Evolutionary conservation across 2,888 invertebrate genomes (phyloP).

Genomic region (Folsomia manolachei): DNA sequence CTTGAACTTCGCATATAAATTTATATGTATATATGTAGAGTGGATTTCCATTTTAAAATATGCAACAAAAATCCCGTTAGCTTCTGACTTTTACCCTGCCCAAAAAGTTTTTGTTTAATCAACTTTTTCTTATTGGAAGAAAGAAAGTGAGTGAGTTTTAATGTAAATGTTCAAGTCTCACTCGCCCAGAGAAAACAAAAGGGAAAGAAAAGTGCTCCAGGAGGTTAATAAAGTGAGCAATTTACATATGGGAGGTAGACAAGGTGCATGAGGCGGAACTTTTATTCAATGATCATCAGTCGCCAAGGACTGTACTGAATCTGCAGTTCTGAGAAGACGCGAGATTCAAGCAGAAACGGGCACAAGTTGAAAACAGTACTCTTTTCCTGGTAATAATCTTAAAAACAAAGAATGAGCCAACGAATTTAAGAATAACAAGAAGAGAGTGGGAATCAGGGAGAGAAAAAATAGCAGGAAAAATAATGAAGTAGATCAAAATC

Average conservation of each 20-base stretch:
- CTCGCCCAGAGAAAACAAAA: background rate
- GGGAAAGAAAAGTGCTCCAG: background rate
- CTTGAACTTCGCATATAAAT: too few relatives aligned
- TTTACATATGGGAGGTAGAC: background rate
- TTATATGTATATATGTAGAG: too few relatives aligned
- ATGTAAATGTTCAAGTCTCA: background rate
- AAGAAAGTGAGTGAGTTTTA: background rate
- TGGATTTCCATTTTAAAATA: background rate
- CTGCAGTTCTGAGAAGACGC: background rate
- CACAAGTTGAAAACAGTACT: background rate
- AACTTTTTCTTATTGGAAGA: background rate
- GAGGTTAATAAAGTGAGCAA: background rate
- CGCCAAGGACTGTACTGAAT: background rate
- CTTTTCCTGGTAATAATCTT: background rate
- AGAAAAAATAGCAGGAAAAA: constrained; percentile 38
- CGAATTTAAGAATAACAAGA: constrained; percentile 32
- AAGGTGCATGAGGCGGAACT: background rate
- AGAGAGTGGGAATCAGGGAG: background rate
- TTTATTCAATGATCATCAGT: constrained; percentile 13
- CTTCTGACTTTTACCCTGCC: background rate
- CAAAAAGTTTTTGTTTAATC: background rate
- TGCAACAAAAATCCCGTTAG: background rate
- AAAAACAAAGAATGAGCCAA: background rate
- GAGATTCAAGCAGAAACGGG: background rate
- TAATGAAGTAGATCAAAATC: constrained; percentile 46